These are phyloP conservation scores for Erythrolamprus reginae DNA, from an alignment of 2,113 vertebrate genomes.

Conservation along the genomic window DNA sequence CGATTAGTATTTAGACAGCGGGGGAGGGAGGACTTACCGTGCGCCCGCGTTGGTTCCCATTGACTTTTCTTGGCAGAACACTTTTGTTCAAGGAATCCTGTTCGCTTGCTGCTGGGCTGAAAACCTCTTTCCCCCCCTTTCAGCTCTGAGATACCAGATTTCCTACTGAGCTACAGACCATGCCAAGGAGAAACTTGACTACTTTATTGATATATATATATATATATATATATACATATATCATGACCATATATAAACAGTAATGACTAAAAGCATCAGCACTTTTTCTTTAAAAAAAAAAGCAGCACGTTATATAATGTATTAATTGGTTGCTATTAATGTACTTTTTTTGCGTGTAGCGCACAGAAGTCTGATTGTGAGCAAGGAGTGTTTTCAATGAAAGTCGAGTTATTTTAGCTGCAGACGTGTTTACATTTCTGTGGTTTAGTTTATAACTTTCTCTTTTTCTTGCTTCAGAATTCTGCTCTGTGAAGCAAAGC, in stretches of 20 bases:
- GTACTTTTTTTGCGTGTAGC: slow-evolving; percentile 76
- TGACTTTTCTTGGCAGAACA: neutral
- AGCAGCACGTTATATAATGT: slow-evolving; percentile 67
- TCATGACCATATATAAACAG: too few species aligned
- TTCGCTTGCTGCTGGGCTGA: slow-evolving; percentile 19
- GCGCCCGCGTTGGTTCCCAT: neutral
- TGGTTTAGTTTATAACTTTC: slow-evolving; percentile 94
- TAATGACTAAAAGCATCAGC: slow-evolving; percentile 48
- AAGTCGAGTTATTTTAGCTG: slow-evolving; percentile 89
- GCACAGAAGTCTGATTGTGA: slow-evolving; percentile 86
- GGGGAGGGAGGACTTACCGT: slow-evolving; percentile 27
- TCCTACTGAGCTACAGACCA: slow-evolving; percentile 6
- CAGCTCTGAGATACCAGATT: neutral
- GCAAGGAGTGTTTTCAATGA: slow-evolving; percentile 86
- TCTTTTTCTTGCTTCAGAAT: slow-evolving; percentile 84
- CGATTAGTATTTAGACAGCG: neutral
- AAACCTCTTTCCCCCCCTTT: neutral
- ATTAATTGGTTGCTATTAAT: slow-evolving; percentile 83
- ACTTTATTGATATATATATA: too few species aligned
- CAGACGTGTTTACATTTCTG: slow-evolving; percentile 96
- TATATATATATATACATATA: too few species aligned
- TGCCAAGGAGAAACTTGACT: slow-evolving; percentile 39
- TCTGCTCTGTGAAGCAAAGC: slow-evolving; percentile 81
- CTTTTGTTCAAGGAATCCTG: neutral
- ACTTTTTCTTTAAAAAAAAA: slow-evolving; percentile 33